Evolutionary conservation across 2,888 invertebrate genomes (phyloP), one percentile per base, ranked within the genome.

Genomic region (Scrobipalpa costella): DNA sequence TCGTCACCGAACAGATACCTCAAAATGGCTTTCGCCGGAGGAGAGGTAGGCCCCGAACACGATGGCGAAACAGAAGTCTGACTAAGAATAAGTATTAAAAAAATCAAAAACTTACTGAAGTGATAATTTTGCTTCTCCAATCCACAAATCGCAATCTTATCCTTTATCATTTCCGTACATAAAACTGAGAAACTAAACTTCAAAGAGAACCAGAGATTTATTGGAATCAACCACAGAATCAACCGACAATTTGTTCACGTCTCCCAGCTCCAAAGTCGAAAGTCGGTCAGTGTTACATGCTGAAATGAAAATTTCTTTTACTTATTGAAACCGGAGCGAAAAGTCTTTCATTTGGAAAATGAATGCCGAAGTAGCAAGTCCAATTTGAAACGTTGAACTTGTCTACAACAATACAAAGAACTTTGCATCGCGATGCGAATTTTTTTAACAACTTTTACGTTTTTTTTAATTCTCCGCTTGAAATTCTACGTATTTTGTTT

Each of bases 221-320:
- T n/a, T n/a, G n/a, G n/a, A n/a, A n/a, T n/a, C n/a, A n/a, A n/a
- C 34, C 34, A 34, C 7, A 11, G 13, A 13, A 13, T 13, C 40
- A 40, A 9, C 13, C 40, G 13, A 40, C 38, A 17, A n/a, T 11
- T 47, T 27, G 49, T 60, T 47, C 60, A 47, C 59, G 21, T n/a
- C 13, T n/a, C 13, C n/a, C 62, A 8, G 9, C 19, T 50, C 50
- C 50, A 50, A 50, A 50, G 50, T 11, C 2, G 50, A 50, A 50
- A 50, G 19, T 50, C 50, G 50, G 50, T 50, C 50, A 50, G 50
- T 50, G 19, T 50, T 17, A 50, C 50, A 60, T 55, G 19, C 36
- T 21, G 49, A 63, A 65, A 60, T 65, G 65, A 63, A 63, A 57
- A 60, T 27, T 40, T 50, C 19, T 50, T 50, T 60, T 55, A 36